Evolutionary conservation across 2,797 vertebrate species (phyloP).

Genomic region (Sebastiscus tertius): DNA sequence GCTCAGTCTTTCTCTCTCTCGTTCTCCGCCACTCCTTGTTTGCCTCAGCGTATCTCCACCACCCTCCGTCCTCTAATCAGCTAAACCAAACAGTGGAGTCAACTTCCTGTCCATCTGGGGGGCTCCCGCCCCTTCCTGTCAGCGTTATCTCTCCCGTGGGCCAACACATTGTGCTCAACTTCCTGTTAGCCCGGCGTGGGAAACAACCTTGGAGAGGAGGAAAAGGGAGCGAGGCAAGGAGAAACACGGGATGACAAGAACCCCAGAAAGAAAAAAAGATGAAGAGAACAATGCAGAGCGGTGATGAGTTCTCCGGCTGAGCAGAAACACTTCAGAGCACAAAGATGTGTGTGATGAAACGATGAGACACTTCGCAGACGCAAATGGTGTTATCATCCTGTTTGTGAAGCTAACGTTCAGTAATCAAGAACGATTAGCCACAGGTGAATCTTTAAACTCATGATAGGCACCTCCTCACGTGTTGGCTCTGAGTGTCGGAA

Average conservation of each 20-base stretch:
- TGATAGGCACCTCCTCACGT: not conserved
- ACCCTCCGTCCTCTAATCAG: constrained; percentile 65
- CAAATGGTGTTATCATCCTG: not conserved
- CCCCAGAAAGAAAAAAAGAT: constrained; percentile 22
- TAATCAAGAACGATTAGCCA: not conserved
- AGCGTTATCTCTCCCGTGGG: constrained; percentile 73
- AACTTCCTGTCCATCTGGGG: constrained; percentile 81
- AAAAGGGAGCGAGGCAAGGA: constrained; percentile 23
- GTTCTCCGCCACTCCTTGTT: constrained; percentile 15
- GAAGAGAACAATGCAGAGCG: constrained; percentile 46
- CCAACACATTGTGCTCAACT: constrained; percentile 79
- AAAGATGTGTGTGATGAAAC: constrained; percentile 11
- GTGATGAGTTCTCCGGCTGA: constrained; percentile 52
- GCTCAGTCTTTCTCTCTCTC: constrained; percentile 7
- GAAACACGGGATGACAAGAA: constrained; percentile 1
- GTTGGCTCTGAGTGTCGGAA: not conserved
- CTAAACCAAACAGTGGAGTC: constrained; percentile 70
- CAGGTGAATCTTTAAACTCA: not conserved
- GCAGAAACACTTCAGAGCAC: constrained; percentile 33
- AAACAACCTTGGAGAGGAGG: constrained; percentile 56
- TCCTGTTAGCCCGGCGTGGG: constrained; percentile 74
- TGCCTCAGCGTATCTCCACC: constrained; percentile 10
- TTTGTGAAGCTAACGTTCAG: not conserved
- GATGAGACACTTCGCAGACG: not conserved
- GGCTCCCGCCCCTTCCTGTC: constrained; percentile 75